A percentile compares a stretch with the other conserved stretches of the same genome.
Evolutionary conservation across 1,140 invertebrate species (phyloP).

Genomic region (Megalopta genalis): DNA sequence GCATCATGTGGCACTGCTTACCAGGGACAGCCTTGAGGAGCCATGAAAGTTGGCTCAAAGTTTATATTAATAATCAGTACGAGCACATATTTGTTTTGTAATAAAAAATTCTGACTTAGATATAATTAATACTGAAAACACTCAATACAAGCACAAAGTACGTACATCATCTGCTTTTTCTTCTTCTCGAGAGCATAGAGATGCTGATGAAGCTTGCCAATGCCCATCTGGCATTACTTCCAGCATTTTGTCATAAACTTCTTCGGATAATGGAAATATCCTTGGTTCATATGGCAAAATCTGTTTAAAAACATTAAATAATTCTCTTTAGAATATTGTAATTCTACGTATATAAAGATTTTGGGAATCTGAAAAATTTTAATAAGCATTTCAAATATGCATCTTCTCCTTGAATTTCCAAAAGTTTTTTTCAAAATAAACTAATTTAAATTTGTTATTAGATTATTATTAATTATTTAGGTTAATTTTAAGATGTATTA

Average conservation of each 20-base stretch:
- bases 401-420: too few relatives aligned
- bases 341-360: too few relatives aligned
- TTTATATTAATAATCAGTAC: slow-evolving; percentile 66
- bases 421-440: too few relatives aligned
- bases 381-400: too few relatives aligned
- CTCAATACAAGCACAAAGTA: slow-evolving; percentile 55
- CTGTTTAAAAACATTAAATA: slow-evolving; percentile 46
- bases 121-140: slow-evolving; percentile 48
- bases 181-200: slow-evolving; percentile 80
- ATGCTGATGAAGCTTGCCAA: slow-evolving; percentile 82
- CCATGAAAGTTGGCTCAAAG: slow-evolving; percentile 67
- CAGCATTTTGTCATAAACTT: slow-evolving; percentile 86
- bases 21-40: slow-evolving; percentile 64
- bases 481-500: too few relatives aligned
- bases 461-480: too few relatives aligned
- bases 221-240: slow-evolving; percentile 85
- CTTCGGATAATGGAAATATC: slow-evolving; percentile 87
- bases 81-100: slow-evolving; percentile 49
- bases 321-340: background rate
- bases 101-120: slow-evolving; percentile 55
- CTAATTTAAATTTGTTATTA: too few relatives aligned
- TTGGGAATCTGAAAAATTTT: too few relatives aligned
- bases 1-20: slow-evolving; percentile 64
- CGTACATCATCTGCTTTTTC: slow-evolving; percentile 76
- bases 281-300: slow-evolving; percentile 86